Conservation (phyloP, 2,797 vertebrate genomes). For the Heterohyrax brucei region DNA sequence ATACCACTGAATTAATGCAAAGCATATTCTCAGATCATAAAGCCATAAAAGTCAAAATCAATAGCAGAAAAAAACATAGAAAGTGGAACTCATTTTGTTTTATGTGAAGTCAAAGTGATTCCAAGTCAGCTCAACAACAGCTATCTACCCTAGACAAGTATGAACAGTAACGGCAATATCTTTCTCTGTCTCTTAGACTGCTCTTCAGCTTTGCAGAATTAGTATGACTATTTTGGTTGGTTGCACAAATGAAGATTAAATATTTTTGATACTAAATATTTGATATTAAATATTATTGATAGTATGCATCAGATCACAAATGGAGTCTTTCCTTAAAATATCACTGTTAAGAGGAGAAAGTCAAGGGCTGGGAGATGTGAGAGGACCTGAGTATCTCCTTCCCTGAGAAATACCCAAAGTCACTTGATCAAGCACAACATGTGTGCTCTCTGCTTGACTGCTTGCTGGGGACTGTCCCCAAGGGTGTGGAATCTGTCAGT, state of each 20-base stretch:
- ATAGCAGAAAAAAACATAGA: too few species aligned
- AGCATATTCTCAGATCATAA: too few species aligned
- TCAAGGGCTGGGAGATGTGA: not conserved
- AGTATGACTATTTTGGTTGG: not conserved
- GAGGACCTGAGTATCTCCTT: not conserved
- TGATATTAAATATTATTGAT: not conserved
- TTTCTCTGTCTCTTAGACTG: not conserved
- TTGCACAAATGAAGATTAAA: slow-evolving; percentile 19
- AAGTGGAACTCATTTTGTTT: not conserved
- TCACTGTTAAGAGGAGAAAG: not conserved
- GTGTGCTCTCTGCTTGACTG: not conserved
- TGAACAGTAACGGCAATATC: not conserved
- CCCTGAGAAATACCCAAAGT: not conserved
- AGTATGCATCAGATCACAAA: not conserved
- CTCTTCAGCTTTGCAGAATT: slow-evolving; percentile 17
- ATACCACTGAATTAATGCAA: too few species aligned
- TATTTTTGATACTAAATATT: not conserved
- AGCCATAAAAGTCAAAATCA: too few species aligned
- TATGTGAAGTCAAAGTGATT: not conserved
- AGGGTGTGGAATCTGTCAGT: rapidly evolving
- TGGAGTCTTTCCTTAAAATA: not conserved
- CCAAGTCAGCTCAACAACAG: not conserved
- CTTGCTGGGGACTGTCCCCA: not conserved
- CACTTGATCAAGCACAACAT: not conserved
- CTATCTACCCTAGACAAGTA: not conserved